Percentiles rank a stretch among this genome's conserved stretches.
These are phyloP conservation scores for Ceriagrion tenellum DNA, from an alignment of 2,888 invertebrate species.

Conservation along the genomic window DNA sequence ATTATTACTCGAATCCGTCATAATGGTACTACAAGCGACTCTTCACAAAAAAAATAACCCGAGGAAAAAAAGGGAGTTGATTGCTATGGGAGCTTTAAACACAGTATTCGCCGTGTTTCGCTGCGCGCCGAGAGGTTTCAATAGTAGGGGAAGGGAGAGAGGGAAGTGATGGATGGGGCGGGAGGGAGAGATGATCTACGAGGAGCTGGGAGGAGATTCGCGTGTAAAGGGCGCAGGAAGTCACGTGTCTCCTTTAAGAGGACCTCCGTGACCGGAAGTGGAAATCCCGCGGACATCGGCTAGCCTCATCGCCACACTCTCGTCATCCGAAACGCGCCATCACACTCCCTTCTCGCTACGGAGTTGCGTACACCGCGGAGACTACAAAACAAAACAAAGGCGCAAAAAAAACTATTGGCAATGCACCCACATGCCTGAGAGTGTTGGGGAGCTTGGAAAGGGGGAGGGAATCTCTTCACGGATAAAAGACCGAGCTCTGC, in stretches of 20 bases:
- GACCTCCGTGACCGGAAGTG: constrained; percentile 67
- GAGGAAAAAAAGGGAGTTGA: neutral
- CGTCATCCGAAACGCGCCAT: constrained; percentile 39
- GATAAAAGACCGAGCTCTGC: neutral
- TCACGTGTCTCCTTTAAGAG: constrained; percentile 64
- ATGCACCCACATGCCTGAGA: neutral
- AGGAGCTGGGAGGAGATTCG: neutral
- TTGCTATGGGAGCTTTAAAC: constrained; percentile 49
- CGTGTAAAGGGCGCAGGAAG: constrained; percentile 59
- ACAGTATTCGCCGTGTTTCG: constrained; percentile 31
- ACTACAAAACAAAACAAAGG: constrained; percentile 15
- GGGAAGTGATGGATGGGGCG: neutral
- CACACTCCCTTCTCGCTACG: neutral
- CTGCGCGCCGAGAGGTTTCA: neutral
- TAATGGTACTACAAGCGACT: neutral
- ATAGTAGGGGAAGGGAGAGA: neutral
- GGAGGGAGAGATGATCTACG: neutral
- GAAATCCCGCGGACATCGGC: constrained; percentile 60
- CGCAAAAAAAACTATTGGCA: constrained; percentile 5
- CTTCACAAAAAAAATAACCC: neutral
- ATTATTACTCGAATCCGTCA: constrained; percentile 38
- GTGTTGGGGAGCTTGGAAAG: neutral
- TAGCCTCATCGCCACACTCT: constrained; percentile 51
- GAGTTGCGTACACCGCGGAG: neutral
- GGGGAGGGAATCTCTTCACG: neutral